Evolutionary conservation across 1,140 invertebrate genomes (phyloP).

Genomic region (Camponotus vicinus): DNA sequence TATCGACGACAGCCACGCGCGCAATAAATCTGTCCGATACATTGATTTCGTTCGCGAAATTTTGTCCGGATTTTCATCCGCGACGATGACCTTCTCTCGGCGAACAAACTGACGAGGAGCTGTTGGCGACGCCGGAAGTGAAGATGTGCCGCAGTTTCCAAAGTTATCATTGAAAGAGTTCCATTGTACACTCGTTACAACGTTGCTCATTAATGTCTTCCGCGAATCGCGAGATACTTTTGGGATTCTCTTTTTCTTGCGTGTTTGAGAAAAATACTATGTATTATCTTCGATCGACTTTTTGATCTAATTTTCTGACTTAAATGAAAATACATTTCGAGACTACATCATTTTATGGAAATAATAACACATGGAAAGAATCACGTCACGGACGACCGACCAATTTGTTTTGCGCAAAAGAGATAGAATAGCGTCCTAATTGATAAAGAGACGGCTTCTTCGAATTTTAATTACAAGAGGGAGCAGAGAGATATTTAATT

Average conservation of each 20-base stretch:
- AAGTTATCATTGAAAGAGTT: slow-evolving; percentile 60
- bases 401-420: neutral
- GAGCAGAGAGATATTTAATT: slow-evolving; percentile 26
- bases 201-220: slow-evolving; percentile 40
- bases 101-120: neutral
- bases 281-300: neutral
- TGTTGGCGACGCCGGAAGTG: neutral
- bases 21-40: slow-evolving; percentile 59
- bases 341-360: neutral
- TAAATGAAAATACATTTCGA: neutral
- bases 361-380: neutral
- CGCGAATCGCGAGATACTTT: neutral
- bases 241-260: neutral
- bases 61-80: slow-evolving; percentile 48
- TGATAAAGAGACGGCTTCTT: too few species aligned
- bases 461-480: slow-evolving; percentile 46
- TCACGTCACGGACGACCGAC: neutral
- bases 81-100: slow-evolving; percentile 19
- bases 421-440: neutral
- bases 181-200: slow-evolving; percentile 39
- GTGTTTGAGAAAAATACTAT: neutral
- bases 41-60: slow-evolving; percentile 56
- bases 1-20: slow-evolving; percentile 61
- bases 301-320: slow-evolving; percentile 8
- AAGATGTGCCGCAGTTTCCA: slow-evolving; percentile 31